phyloP scores from a whole-genome alignment of 1,140 invertebrate species.

The Dolichoris vasculosae region DNA sequence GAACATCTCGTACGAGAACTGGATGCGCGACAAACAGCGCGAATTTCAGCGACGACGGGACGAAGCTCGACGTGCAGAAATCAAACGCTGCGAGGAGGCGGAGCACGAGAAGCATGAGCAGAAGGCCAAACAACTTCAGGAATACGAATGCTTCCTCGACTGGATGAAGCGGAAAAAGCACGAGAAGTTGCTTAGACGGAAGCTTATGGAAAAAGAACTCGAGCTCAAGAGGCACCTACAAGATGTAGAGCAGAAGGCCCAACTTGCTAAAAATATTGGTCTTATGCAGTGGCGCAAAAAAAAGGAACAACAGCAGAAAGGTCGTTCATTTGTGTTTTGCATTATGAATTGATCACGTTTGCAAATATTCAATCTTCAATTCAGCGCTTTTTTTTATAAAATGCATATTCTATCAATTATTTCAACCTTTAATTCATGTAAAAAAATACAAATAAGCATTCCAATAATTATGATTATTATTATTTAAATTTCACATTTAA shows the following conservation, averaged over 20 bases:
- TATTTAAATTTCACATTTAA: too few relatives aligned
- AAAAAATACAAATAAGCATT: too few relatives aligned
- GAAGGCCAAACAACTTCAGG: conserved; percentile 29
- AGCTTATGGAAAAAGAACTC: conserved; percentile 58
- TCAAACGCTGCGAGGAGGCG: conserved; percentile 52
- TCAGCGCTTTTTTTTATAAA: too few relatives aligned
- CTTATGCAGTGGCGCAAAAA: conserved; percentile 64
- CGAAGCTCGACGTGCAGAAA: conserved; percentile 49
- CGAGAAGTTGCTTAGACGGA: conserved; percentile 56
- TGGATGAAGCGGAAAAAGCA: conserved; percentile 64
- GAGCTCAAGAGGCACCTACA: conserved; percentile 59
- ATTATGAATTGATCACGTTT: too few relatives aligned
- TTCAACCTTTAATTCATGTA: too few relatives aligned
- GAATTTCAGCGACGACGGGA: conserved; percentile 55
- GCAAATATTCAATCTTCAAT: not conserved
- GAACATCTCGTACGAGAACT: conserved; percentile 61
- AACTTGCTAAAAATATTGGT: conserved; percentile 57
- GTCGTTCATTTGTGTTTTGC: conserved; percentile 45
- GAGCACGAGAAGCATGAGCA: conserved; percentile 60
- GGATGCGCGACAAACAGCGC: conserved; percentile 62
- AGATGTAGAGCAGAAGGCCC: conserved; percentile 59
- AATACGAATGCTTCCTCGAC: conserved; percentile 61
- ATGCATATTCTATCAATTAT: too few relatives aligned
- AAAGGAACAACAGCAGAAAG: conserved; percentile 63
- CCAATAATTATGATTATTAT: too few relatives aligned